Evolutionary conservation across 64 coral and sea anemone genomes (phyloP).

Genomic region (Acropora tenuis): DNA sequence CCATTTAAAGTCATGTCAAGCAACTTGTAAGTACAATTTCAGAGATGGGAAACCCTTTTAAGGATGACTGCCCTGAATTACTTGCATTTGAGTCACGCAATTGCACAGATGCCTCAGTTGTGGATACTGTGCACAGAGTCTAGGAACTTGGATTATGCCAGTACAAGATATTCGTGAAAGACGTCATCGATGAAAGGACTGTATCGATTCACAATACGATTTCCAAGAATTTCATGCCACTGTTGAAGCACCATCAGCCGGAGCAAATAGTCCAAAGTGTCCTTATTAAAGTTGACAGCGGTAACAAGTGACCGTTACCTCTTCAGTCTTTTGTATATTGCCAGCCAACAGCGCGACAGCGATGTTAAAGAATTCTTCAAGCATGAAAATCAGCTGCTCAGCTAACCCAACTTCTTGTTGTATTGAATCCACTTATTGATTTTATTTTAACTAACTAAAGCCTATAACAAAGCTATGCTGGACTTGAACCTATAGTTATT

Average conservation of each 20-base stretch:
- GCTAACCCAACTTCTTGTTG: neutral
- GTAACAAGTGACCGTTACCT: constrained; percentile 8
- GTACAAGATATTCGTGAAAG: too few species aligned
- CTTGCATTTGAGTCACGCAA: constrained; percentile 28
- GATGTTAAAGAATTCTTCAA: constrained; percentile 45
- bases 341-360: constrained; percentile 23
- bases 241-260: constrained; percentile 12
- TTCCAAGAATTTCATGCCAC: constrained; percentile 23
- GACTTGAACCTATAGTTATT: too few species aligned
- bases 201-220: constrained; percentile 11
- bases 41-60: neutral
- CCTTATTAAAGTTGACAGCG: neutral
- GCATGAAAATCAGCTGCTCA: constrained; percentile 43
- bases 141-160: too few species aligned
- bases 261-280: constrained; percentile 17
- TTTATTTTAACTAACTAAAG: too few species aligned
- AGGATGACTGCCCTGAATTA: constrained; percentile 41
- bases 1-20: neutral
- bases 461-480: too few species aligned
- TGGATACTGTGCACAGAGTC: neutral
- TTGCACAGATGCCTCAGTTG: constrained; percentile 32
- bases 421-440: too few species aligned
- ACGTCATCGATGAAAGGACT: neutral
- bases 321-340: constrained; percentile 40
- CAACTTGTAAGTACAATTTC: too few species aligned